phyloP scores from a whole-genome alignment of 2,888 invertebrate genomes.

The Asteroscopus sphinx region DNA sequence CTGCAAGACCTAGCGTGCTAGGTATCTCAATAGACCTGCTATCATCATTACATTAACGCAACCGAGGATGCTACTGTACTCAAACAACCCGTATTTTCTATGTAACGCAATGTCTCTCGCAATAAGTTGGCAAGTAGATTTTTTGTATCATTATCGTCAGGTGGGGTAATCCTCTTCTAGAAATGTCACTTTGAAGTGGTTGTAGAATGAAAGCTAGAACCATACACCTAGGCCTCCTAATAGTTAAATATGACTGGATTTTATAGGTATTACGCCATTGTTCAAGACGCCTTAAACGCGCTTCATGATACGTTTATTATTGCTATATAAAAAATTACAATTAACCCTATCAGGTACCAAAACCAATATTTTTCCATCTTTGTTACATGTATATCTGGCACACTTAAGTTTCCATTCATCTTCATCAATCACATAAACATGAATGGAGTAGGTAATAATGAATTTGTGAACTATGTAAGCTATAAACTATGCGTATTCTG shows the following conservation, averaged over 20 bases:
- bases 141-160: constrained; percentile 36
- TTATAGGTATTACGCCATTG: background rate
- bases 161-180: constrained; percentile 20
- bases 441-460: constrained; percentile 1
- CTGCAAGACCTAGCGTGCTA: constrained; percentile 67
- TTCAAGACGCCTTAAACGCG: background rate
- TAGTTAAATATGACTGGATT: background rate
- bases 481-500: constrained; percentile 27
- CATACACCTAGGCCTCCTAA: background rate
- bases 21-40: constrained; percentile 54
- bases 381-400: too few relatives aligned
- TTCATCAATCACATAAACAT: constrained; percentile 1
- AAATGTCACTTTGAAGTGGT: constrained; percentile 24
- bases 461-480: background rate
- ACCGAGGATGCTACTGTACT: constrained; percentile 65
- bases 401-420: constrained; percentile 1
- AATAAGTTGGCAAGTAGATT: constrained; percentile 27
- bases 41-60: constrained; percentile 73
- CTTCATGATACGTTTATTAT: background rate
- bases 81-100: constrained; percentile 51
- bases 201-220: constrained; percentile 7
- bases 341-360: background rate
- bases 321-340: background rate
- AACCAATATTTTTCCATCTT: too few relatives aligned
- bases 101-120: constrained; percentile 52